phyloP scores from a whole-genome alignment of 2,113 vertebrate genomes.

The Barbus barbus region DNA sequence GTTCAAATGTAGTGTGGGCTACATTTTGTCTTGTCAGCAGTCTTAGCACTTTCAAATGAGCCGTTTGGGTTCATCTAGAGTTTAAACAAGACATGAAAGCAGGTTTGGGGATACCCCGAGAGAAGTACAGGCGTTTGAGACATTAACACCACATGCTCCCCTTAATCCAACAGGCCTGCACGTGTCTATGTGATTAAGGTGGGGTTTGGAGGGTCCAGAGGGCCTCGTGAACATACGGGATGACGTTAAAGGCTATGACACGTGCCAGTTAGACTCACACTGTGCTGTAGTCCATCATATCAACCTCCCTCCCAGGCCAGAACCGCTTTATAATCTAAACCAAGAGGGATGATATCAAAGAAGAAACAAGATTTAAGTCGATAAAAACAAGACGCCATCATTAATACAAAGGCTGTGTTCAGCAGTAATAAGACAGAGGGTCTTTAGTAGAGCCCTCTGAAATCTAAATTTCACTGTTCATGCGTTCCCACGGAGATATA shows the following conservation, averaged over 20 bases:
- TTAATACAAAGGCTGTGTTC: constrained; percentile 30
- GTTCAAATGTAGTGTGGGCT: too few species aligned
- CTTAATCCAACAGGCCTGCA: constrained; percentile 25
- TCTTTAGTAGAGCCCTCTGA: constrained; percentile 35
- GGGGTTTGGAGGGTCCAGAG: constrained; percentile 43
- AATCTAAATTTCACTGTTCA: constrained; percentile 61
- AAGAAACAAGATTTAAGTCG: not conserved
- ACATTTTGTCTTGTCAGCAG: too few species aligned
- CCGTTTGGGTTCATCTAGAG: constrained; percentile 53
- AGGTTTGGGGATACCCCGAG: constrained; percentile 25
- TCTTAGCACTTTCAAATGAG: constrained; percentile 50
- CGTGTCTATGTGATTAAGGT: constrained; percentile 53
- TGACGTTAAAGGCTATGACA: constrained; percentile 63
- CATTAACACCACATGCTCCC: constrained; percentile 23
- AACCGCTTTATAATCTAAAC: constrained; percentile 8
- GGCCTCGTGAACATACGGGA: constrained; percentile 67
- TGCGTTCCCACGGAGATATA: constrained; percentile 82
- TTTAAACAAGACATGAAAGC: constrained; percentile 45
- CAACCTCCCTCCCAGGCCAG: not conserved
- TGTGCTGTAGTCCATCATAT: constrained; percentile 53
- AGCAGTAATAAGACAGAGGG: constrained; percentile 34
- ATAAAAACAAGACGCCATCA: constrained; percentile 20
- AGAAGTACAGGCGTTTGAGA: constrained; percentile 28
- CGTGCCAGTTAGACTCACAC: constrained; percentile 63
- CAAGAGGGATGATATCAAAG: not conserved